These are phyloP conservation scores for Mechanitis mazaeus DNA, from an alignment of 2,888 invertebrate genomes.

Conservation along the genomic window DNA sequence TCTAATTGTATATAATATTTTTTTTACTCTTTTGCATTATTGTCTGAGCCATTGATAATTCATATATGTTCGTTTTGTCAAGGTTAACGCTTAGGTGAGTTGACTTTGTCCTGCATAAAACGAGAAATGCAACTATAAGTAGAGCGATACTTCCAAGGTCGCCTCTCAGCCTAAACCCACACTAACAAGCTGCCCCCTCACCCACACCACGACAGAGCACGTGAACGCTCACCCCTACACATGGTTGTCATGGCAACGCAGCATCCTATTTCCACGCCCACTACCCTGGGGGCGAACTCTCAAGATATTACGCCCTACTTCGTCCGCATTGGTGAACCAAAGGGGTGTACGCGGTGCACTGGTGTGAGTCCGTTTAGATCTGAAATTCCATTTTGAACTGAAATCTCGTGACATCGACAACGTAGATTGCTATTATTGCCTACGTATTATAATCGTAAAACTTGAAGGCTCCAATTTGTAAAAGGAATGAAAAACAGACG, in stretches of 20 bases:
- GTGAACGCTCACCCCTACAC: slow-evolving; percentile 64
- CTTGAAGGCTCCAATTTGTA: slow-evolving; percentile 32
- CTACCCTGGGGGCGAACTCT: slow-evolving; percentile 75
- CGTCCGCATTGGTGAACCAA: slow-evolving; percentile 72
- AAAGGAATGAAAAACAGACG: slow-evolving; percentile 37
- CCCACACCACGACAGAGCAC: slow-evolving; percentile 51
- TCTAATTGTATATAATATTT: neutral
- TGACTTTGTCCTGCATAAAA: slow-evolving; percentile 30
- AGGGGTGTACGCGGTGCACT: slow-evolving; percentile 63
- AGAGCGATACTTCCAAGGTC: slow-evolving; percentile 72
- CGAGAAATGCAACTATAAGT: slow-evolving; percentile 45
- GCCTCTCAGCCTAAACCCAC: slow-evolving; percentile 41
- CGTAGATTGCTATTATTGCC: slow-evolving; percentile 30
- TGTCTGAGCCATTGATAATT: slow-evolving; percentile 12
- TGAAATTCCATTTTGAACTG: slow-evolving; percentile 48
- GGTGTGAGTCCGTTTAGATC: slow-evolving; percentile 56
- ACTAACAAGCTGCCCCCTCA: slow-evolving; percentile 35
- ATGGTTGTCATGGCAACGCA: slow-evolving; percentile 78
- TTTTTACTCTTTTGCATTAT: neutral
- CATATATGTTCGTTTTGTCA: slow-evolving; percentile 25
- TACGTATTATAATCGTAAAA: slow-evolving; percentile 26
- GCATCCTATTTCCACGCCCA: slow-evolving; percentile 78
- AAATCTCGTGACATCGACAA: slow-evolving; percentile 37
- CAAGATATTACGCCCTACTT: slow-evolving; percentile 75
- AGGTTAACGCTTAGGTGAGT: slow-evolving; percentile 32